Conservation (phyloP, 2,888 invertebrate genomes). For the Acleris literana region DNA sequence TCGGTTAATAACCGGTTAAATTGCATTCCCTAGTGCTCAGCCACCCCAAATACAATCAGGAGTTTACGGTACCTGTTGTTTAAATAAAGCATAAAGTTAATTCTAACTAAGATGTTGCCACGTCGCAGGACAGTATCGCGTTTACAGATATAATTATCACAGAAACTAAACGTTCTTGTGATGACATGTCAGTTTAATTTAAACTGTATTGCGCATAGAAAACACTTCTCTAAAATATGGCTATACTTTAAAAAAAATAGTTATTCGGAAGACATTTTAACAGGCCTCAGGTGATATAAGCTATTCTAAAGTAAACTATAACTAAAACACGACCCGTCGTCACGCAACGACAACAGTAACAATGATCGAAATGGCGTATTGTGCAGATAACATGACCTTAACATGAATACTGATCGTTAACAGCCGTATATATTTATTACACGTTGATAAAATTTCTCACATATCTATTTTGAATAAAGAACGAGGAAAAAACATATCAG, state of each 20-base stretch:
- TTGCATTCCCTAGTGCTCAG: no score
- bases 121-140: no score
- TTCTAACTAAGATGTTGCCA: no score
- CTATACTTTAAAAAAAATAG: conserved; percentile 45
- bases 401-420: conserved; percentile 32
- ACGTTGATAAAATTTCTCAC: conserved; percentile 12
- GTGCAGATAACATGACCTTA: conserved; percentile 26
- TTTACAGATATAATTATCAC: no score
- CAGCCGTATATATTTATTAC: conserved; percentile 32
- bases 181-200: no score
- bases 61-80: no score
- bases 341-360: conserved; percentile 30
- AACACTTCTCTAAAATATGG: conserved; percentile 58
- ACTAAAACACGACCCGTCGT: conserved; percentile 5
- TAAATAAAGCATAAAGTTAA: no score
- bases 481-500: not conserved
- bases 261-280: conserved; percentile 59
- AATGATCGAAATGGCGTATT: conserved; percentile 30
- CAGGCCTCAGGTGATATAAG: not conserved
- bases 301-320: conserved; percentile 8
- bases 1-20: no score
- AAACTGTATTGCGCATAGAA: not conserved
- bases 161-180: no score
- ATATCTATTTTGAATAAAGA: conserved; percentile 12
- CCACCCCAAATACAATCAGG: no score